Base-by-base conservation (phyloP, 2,113 vertebrate genomes). In the Podiceps cristatus region DNA sequence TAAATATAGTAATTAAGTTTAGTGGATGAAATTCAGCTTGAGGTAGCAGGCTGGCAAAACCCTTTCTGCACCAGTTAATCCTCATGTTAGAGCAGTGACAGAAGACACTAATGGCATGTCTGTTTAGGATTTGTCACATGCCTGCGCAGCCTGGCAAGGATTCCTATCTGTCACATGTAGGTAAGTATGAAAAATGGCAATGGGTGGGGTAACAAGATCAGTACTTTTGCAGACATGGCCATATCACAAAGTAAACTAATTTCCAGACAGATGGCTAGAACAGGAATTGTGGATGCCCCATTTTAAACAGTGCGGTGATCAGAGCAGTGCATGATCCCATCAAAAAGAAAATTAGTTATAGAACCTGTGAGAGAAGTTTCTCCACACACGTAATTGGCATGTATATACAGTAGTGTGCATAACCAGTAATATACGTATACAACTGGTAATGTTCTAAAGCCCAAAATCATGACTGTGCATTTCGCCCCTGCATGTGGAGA, bases 1-100 rank as follows among this genome's bases (percentile, higher is more conserved):
- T 72, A 81, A 92, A 95, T 79, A 45, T 14, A 71, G 60, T 60
- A 78, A 89, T 89, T 89, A 79, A 74, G 52, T 69, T 94, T 80
- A 94, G 44, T 28, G 18, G 19, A 63, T 31, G 24, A 91, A 91
- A 94, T 90, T 78, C 62, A 82, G 35, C 35, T 84, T 64, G 31
- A 77, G 3, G 19, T 86, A 90, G 16, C 22, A 86, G 42, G 25
- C 45, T 84, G 83, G 40, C 37, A 84, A 45, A 82, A 79, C 20
- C 8, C 8, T 24, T 81, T 71, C 83, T 75, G 23, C 33, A 89
- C 7, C 33, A 60, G 60, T 68, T 93, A 77, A 75, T 84, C 16
- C 37, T 75, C 28, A 59, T 33, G 31, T 73, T 56, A 83, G 16
- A 72, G 58, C 40, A 58, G 28, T 56, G 55, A 67, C 67, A 86